Conservation (phyloP, 2,797 vertebrate species). For the Phrynocephalus vlangalii region DNA sequence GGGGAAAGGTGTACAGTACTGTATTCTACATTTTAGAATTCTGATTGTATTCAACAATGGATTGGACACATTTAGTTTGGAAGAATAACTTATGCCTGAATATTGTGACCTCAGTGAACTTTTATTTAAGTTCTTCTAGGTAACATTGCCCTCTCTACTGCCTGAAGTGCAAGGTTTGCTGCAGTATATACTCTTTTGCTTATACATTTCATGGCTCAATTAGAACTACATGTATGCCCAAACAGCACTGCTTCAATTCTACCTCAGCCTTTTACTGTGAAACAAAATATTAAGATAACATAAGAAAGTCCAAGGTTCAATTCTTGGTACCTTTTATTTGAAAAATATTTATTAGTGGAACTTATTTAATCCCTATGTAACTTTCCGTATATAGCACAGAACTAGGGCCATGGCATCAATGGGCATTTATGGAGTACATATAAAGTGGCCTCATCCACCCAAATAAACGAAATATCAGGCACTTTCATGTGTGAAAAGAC, state of each 20-base stretch:
- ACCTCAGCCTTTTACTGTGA: neutral
- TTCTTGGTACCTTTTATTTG: neutral
- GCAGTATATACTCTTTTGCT: constrained; percentile 23
- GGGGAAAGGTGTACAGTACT: constrained; percentile 40
- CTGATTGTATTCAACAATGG: neutral
- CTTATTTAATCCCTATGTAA: neutral
- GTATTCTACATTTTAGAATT: neutral
- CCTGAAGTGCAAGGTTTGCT: constrained; percentile 28
- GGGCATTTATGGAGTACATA: neutral
- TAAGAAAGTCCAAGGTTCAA: neutral
- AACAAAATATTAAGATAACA: neutral
- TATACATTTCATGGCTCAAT: neutral
- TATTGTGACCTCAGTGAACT: neutral
- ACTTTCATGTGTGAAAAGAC: neutral
- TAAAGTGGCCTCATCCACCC: neutral
- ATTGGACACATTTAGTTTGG: neutral
- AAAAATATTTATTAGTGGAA: neutral
- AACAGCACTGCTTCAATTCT: neutral
- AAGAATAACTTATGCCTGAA: neutral
- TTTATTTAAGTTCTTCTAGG: constrained; percentile 28
- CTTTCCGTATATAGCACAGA: neutral
- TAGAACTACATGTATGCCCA: neutral
- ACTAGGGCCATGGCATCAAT: neutral
- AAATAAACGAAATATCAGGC: neutral
- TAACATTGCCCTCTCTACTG: constrained; percentile 43